Evolutionary conservation across 2,113 vertebrate species (phyloP).

Genomic region (Poicephalus gulielmi): DNA sequence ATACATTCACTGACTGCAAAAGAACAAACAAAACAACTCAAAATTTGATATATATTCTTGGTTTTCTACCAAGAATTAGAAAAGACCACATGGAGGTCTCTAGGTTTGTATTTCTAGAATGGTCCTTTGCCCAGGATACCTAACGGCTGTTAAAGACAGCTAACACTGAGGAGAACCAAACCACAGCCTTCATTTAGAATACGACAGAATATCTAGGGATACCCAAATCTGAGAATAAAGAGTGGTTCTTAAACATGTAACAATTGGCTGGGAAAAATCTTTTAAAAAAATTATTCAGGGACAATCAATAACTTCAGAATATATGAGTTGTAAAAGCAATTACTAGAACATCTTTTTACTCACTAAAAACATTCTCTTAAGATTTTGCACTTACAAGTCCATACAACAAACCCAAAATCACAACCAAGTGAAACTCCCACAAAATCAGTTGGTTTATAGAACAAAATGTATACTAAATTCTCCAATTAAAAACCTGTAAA

Average conservation of each 20-base stretch:
- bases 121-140: not conserved
- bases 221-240: not conserved
- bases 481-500: slow-evolving; percentile 78
- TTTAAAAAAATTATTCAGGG: not conserved
- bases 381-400: slow-evolving; percentile 32
- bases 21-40: not conserved
- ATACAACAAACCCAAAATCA: slow-evolving; percentile 47
- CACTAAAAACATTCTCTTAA: not conserved
- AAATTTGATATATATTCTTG: not conserved
- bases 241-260: not conserved
- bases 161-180: not conserved
- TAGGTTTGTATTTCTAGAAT: not conserved
- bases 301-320: not conserved
- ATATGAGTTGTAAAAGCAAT: not conserved
- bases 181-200: not conserved
- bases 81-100: not conserved
- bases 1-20: not conserved
- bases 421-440: slow-evolving; percentile 60
- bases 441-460: slow-evolving; percentile 70
- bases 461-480: slow-evolving; percentile 76
- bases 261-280: not conserved
- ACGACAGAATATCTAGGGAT: not conserved
- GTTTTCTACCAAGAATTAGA: not conserved
- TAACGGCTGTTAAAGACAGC: not conserved
- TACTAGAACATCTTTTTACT: not conserved